phyloP scores from a whole-genome alignment of 2,888 invertebrate genomes.

The Drosophila phalerata region DNA sequence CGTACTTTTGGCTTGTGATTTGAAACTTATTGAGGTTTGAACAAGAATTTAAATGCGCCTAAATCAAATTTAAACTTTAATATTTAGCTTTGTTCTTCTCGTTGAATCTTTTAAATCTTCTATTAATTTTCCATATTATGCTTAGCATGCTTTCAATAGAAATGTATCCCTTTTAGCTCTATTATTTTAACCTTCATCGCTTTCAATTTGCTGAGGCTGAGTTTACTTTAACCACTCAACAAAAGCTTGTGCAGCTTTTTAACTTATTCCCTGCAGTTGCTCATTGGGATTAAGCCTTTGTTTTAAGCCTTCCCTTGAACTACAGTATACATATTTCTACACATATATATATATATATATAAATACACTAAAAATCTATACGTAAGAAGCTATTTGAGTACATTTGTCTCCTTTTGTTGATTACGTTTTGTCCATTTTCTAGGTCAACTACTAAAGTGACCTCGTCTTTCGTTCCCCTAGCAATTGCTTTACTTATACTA shows the following conservation, averaged over 20 bases:
- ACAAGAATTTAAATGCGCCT: not conserved
- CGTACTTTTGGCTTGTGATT: not conserved
- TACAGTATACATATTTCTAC: not conserved
- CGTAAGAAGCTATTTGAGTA: not conserved
- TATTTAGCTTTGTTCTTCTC: not conserved
- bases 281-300: slow-evolving; percentile 42
- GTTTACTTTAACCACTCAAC: slow-evolving; percentile 27
- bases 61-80: not conserved
- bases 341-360: slow-evolving; percentile 7
- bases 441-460: slow-evolving; percentile 39
- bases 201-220: slow-evolving; percentile 3
- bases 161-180: slow-evolving; percentile 1
- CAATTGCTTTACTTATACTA: slow-evolving; percentile 10
- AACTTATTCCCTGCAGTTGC: slow-evolving; percentile 20
- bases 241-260: slow-evolving; percentile 30
- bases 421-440: slow-evolving; percentile 24
- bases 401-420: slow-evolving; percentile 11
- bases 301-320: slow-evolving; percentile 56
- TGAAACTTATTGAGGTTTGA: not conserved
- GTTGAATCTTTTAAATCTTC: not conserved
- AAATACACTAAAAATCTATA: not conserved
- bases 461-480: not conserved
- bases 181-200: slow-evolving; percentile 25
- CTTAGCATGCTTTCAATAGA: not conserved
- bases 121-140: slow-evolving; percentile 3